phyloP scores from a whole-genome alignment of 2,113 vertebrate genomes.

The Nibea albiflora region DNA sequence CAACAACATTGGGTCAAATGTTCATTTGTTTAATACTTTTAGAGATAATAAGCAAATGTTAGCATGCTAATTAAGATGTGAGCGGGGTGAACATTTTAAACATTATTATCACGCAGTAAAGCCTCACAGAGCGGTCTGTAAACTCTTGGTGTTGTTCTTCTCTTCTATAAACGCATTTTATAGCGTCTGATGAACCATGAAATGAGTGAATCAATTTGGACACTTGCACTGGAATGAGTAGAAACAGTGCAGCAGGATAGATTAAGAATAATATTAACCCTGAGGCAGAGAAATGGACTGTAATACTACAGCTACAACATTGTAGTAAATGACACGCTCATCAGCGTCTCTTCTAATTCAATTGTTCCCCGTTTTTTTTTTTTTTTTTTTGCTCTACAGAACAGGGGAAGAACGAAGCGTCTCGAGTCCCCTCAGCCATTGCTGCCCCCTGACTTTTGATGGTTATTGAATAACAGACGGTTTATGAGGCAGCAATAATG shows the following conservation, averaged over 20 bases:
- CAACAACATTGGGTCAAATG: background rate
- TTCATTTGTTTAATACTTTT: background rate
- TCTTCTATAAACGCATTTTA: background rate
- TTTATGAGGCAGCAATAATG: slow-evolving; percentile 81
- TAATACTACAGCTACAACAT: background rate
- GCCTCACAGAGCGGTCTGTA: background rate
- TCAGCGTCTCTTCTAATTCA: background rate
- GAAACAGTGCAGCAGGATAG: background rate
- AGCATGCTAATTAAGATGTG: background rate
- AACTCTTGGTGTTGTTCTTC: background rate
- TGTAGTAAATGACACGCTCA: background rate
- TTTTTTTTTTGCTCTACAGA: slow-evolving; percentile 18
- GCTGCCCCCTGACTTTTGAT: slow-evolving; percentile 45
- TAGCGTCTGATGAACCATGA: background rate
- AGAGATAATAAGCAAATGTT: background rate
- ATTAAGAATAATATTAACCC: background rate
- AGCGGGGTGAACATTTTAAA: too few relatives aligned
- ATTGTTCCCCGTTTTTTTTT: background rate
- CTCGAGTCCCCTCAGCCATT: slow-evolving; percentile 27
- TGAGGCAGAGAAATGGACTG: background rate
- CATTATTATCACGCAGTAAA: background rate
- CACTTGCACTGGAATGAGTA: background rate
- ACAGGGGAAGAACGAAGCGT: background rate
- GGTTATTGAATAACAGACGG: slow-evolving; percentile 82
- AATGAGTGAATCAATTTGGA: background rate